Percentiles rank a stretch among this genome's conserved stretches.
Conservation (phyloP, 2,888 invertebrate genomes). For the Pterostichus madidus region DNA sequence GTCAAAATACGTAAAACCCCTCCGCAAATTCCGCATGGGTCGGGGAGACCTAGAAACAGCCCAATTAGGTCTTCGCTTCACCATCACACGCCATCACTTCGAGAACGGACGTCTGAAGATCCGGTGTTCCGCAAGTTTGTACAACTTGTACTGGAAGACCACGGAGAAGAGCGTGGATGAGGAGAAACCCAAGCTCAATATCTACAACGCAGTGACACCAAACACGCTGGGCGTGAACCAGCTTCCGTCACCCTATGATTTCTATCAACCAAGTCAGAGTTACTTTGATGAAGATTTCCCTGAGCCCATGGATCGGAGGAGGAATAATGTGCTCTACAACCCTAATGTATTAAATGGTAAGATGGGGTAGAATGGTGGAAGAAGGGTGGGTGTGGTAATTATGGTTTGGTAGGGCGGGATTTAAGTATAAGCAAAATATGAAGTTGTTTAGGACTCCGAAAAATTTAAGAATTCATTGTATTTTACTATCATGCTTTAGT, state of each 20-base stretch:
- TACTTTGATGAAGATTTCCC: constrained; percentile 63
- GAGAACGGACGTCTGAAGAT: constrained; percentile 77
- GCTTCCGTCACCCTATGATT: constrained; percentile 44
- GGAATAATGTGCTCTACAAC: constrained; percentile 37
- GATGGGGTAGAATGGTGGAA: not conserved
- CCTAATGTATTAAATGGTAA: constrained; percentile 4
- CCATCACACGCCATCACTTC: constrained; percentile 73
- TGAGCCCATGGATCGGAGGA: constrained; percentile 27
- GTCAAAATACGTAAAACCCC: constrained; percentile 57
- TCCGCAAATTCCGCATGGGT: constrained; percentile 17
- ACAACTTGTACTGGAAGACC: constrained; percentile 84
- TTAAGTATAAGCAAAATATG: too few relatives aligned
- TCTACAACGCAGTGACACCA: constrained; percentile 61
- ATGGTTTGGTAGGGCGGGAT: too few relatives aligned
- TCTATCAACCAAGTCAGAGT: constrained; percentile 26
- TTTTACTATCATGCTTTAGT: too few relatives aligned
- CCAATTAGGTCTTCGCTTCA: constrained; percentile 73
- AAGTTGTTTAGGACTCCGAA: too few relatives aligned
- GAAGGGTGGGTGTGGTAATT: too few relatives aligned
- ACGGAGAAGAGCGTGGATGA: constrained; percentile 84
- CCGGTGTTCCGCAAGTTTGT: constrained; percentile 83
- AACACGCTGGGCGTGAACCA: constrained; percentile 63
- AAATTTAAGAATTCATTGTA: too few relatives aligned
- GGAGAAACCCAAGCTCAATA: constrained; percentile 73
- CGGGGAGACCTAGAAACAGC: constrained; percentile 67